Conservation (phyloP, 1,140 invertebrate genomes). For the Laupala kohalensis region DNA sequence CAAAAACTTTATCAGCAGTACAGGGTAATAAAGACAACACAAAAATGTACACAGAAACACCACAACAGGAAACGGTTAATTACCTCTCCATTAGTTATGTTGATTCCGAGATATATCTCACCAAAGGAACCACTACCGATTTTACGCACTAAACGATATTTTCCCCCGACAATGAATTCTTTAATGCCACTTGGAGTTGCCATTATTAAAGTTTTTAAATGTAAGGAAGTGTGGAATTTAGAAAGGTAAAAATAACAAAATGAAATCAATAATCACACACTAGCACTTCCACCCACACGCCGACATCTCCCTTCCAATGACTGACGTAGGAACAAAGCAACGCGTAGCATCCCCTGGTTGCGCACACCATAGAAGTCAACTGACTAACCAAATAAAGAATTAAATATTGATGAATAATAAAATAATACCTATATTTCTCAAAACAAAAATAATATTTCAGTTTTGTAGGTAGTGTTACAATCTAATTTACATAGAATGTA, state of each 20-base stretch:
- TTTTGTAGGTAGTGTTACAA: too few species aligned
- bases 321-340: constrained; percentile 13
- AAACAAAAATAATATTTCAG: too few species aligned
- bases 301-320: constrained; percentile 27
- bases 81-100: constrained; percentile 91
- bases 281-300: constrained; percentile 27
- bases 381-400: neutral
- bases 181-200: constrained; percentile 26
- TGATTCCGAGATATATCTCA: constrained; percentile 96
- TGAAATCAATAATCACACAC: constrained; percentile 17
- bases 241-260: constrained; percentile 15
- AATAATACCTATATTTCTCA: too few species aligned
- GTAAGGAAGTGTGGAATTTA: constrained; percentile 8
- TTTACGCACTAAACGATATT: constrained; percentile 91
- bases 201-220: constrained; percentile 16
- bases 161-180: constrained; percentile 74
- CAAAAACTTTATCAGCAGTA: too few species aligned
- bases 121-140: constrained; percentile 98
- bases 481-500: too few species aligned
- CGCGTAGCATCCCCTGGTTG: constrained; percentile 3
- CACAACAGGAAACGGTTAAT: too few species aligned
- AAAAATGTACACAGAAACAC: too few species aligned
- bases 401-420: too few species aligned
- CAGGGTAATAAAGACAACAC: too few species aligned
- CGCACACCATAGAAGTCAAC: neutral